Percentiles rank a stretch among this genome's conserved stretches.
Conservation (phyloP, 2,113 vertebrate species). For the Varanus komodoensis region DNA sequence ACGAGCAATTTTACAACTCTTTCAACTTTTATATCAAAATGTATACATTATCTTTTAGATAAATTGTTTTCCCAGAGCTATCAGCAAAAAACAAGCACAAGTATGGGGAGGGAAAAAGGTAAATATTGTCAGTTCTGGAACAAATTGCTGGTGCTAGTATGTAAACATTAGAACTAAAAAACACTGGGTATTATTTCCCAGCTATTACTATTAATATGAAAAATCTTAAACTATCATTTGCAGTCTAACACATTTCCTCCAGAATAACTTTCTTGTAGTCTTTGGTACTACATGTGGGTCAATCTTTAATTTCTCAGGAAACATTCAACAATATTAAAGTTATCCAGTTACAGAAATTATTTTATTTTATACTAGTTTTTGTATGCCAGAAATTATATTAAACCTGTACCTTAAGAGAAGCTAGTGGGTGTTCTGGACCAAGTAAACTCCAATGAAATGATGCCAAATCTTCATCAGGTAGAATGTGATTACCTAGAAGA, state of each 20-base stretch:
- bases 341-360: slow-evolving; percentile 16
- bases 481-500: slow-evolving; percentile 93
- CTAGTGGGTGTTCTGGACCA: slow-evolving; percentile 95
- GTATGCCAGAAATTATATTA: slow-evolving; percentile 38
- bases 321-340: background rate
- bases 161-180: slow-evolving; percentile 10
- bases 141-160: background rate
- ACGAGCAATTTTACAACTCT: background rate
- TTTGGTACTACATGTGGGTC: background rate
- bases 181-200: background rate
- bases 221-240: background rate
- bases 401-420: slow-evolving; percentile 91
- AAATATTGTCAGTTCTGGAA: slow-evolving; percentile 1
- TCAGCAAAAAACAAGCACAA: background rate
- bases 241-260: background rate
- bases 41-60: background rate
- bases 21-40: background rate
- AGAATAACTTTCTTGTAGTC: background rate
- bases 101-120: background rate
- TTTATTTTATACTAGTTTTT: slow-evolving; percentile 7
- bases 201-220: background rate
- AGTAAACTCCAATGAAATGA: slow-evolving; percentile 99
- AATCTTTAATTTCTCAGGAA: slow-evolving; percentile 4
- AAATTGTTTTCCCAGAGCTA: background rate
- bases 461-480: slow-evolving; percentile 98